Evolutionary conservation across 2,888 invertebrate genomes (phyloP).

Genomic region (Achlya flavicornis): DNA sequence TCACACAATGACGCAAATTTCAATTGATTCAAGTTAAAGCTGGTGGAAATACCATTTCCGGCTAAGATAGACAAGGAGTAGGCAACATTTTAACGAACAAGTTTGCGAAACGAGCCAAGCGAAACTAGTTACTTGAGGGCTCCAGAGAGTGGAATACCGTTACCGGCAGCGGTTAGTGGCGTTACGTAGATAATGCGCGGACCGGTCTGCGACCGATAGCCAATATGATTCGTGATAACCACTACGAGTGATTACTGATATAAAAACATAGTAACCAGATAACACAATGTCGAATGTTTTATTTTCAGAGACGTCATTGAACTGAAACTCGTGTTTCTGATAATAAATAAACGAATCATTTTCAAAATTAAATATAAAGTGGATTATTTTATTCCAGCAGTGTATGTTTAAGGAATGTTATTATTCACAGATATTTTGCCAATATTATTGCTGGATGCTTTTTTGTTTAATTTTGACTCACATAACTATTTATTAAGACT

Average conservation of each 20-base stretch:
- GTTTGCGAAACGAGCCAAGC: constrained; percentile 65
- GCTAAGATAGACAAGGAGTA: constrained; percentile 43
- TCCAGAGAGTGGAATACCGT: constrained; percentile 67
- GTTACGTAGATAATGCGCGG: constrained; percentile 67
- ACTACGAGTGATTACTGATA: constrained; percentile 50
- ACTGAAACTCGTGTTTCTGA: not conserved
- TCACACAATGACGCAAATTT: constrained; percentile 9
- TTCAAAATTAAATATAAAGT: not conserved
- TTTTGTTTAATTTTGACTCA: not conserved
- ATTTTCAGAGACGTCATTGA: not conserved
- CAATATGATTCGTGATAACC: constrained; percentile 53
- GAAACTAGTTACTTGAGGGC: constrained; percentile 58
- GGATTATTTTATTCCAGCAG: too few species aligned
- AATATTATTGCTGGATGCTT: not conserved
- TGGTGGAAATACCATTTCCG: constrained; percentile 52
- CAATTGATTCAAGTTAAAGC: constrained; percentile 15
- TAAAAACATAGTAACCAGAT: constrained; percentile 41
- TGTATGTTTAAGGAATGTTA: not conserved
- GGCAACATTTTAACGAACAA: constrained; percentile 56
- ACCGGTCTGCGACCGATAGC: constrained; percentile 66
- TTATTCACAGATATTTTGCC: not conserved
- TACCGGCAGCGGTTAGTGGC: constrained; percentile 64
- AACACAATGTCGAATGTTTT: constrained; percentile 14
- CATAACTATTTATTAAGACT: not conserved
- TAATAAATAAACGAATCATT: not conserved